Evolutionary conservation across 2,113 vertebrate species (phyloP).

Genomic region (Tiliqua scincoides): DNA sequence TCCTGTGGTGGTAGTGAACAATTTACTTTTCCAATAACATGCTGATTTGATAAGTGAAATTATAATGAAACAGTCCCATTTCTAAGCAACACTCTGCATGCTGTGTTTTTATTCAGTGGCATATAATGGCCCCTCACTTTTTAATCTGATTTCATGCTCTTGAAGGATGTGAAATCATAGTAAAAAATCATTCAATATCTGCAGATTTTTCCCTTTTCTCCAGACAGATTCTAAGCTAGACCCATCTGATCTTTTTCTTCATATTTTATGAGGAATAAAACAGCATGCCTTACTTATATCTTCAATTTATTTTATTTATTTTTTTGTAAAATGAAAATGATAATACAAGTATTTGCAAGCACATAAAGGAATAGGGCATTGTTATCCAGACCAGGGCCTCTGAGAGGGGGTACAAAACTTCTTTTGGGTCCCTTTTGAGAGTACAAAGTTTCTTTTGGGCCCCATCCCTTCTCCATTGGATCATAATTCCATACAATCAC

Average conservation of each 20-base stretch:
- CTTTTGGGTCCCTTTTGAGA: too few species aligned
- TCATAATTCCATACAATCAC: too few species aligned
- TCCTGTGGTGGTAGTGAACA: conserved; percentile 25
- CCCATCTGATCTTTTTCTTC: neutral
- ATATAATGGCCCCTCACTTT: conserved; percentile 56
- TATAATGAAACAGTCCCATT: conserved; percentile 37
- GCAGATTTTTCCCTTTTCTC: conserved; percentile 31
- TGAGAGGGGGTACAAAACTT: too few species aligned
- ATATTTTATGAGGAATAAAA: conserved; percentile 18
- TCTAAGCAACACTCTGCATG: conserved; percentile 42
- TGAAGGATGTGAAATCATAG: conserved; percentile 48
- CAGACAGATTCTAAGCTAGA: conserved; percentile 10
- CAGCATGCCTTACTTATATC: neutral
- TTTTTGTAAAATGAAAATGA: conserved; percentile 8
- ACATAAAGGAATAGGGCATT: too few species aligned
- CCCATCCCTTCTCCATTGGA: too few species aligned
- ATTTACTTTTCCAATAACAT: conserved; percentile 43
- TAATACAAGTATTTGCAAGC: neutral
- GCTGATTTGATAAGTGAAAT: conserved; percentile 46
- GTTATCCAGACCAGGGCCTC: too few species aligned
- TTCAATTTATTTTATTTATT: too few species aligned
- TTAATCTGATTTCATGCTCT: conserved; percentile 58
- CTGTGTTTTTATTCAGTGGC: conserved; percentile 59
- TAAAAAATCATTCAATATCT: conserved; percentile 46
- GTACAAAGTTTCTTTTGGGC: too few species aligned